Evolutionary conservation across 1,140 invertebrate genomes (phyloP).

Genomic region (Dermatophagoides farinae): DNA sequence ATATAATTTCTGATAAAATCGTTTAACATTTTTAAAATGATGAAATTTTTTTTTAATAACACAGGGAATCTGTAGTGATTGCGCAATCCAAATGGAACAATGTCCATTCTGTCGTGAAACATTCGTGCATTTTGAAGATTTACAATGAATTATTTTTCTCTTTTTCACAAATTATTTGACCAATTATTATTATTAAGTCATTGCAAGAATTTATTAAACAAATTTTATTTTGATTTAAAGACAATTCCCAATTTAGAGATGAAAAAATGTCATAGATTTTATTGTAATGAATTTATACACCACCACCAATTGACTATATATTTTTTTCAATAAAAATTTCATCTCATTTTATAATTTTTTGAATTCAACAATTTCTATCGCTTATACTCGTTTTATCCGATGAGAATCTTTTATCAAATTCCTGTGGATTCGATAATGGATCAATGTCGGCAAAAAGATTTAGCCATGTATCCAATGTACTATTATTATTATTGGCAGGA

Average conservation of each 20-base stretch:
- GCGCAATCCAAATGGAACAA: slow-evolving; percentile 49
- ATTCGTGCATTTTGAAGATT: slow-evolving; percentile 29
- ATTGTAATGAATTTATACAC: too few relatives aligned
- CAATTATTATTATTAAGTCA: background rate
- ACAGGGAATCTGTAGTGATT: slow-evolving; percentile 63
- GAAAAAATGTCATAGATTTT: background rate
- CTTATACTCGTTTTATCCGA: slow-evolving; percentile 22
- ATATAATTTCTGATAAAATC: background rate
- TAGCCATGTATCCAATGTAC: slow-evolving; percentile 46
- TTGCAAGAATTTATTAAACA: background rate
- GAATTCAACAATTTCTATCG: slow-evolving; percentile 19
- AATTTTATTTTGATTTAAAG: background rate
- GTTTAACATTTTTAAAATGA: slow-evolving; percentile 9
- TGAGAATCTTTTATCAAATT: slow-evolving; percentile 29
- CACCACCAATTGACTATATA: background rate
- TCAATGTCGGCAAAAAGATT: slow-evolving; percentile 81
- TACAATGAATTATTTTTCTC: background rate
- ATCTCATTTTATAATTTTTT: background rate
- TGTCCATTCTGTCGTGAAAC: slow-evolving; percentile 68
- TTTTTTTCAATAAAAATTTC: background rate
- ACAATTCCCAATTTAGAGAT: background rate
- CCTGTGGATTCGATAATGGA: slow-evolving; percentile 57
- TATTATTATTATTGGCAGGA: slow-evolving; percentile 23
- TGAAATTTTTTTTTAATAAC: slow-evolving; percentile 24
- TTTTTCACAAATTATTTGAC: background rate